phyloP scores from a whole-genome alignment of 2,113 vertebrate species.

The Clinocottus analis region DNA sequence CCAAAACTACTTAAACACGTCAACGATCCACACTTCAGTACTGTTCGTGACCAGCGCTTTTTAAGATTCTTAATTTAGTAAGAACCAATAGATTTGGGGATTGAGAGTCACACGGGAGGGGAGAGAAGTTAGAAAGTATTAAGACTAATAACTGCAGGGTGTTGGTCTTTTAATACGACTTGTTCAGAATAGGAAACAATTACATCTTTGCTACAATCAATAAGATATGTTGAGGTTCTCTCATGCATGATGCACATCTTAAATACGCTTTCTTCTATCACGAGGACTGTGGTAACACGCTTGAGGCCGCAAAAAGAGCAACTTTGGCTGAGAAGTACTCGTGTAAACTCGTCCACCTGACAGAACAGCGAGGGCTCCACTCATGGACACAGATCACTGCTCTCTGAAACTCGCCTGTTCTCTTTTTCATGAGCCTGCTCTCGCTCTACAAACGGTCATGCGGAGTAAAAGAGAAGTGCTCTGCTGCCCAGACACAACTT shows the following conservation, averaged over 20 bases:
- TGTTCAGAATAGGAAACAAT: background rate
- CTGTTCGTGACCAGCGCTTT: too few relatives aligned
- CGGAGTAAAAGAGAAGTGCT: background rate
- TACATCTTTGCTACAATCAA: background rate
- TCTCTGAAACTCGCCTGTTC: background rate
- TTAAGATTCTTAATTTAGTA: background rate
- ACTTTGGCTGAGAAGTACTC: background rate
- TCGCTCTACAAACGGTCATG: background rate
- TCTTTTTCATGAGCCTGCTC: background rate
- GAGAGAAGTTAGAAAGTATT: background rate
- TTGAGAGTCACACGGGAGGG: background rate
- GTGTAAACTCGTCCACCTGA: background rate
- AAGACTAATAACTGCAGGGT: background rate
- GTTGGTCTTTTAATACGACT: background rate
- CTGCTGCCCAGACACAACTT: background rate
- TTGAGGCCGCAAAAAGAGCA: background rate
- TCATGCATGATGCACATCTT: background rate
- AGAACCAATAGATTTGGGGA: background rate
- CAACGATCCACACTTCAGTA: background rate
- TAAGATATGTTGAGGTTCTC: background rate
- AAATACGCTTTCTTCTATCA: background rate
- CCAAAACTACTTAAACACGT: background rate
- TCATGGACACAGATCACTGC: background rate
- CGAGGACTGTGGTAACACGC: background rate
- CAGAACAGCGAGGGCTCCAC: too few relatives aligned